Conservation (phyloP, 2,797 vertebrate species). For the Percopsis omiscomaycus region DNA sequence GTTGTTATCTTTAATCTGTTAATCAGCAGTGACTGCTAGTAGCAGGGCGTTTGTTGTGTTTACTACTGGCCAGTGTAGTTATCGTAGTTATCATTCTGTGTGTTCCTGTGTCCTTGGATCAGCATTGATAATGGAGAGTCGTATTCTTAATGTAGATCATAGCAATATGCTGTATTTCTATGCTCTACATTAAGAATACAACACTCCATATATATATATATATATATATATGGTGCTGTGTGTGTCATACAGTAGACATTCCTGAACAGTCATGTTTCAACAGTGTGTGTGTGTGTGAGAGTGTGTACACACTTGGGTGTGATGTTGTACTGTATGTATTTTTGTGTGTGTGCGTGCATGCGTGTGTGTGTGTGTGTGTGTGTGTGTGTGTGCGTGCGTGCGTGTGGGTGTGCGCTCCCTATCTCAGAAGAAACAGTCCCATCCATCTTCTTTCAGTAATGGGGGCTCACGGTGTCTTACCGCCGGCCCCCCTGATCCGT, state of each 20-base stretch:
- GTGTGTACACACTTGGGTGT: not conserved
- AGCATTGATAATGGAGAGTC: slow-evolving; percentile 22
- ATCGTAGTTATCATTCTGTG: slow-evolving; percentile 27
- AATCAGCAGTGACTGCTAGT: slow-evolving; percentile 4
- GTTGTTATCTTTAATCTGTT: too few species aligned
- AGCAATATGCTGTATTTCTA: slow-evolving; percentile 2
- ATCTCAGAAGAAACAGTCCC: slow-evolving; percentile 62
- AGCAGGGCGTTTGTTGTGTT: slow-evolving; percentile 43
- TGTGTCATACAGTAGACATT: slow-evolving; percentile 5
- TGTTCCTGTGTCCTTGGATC: slow-evolving; percentile 40
- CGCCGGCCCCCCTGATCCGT: slow-evolving; percentile 75
- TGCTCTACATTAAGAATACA: too few species aligned
- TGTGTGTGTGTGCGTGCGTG: slow-evolving; percentile 28
- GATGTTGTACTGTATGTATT: slow-evolving; percentile 32
- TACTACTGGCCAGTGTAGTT: slow-evolving; percentile 13
- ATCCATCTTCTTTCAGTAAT: slow-evolving; percentile 79
- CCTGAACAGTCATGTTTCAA: not conserved
- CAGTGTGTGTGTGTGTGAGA: slow-evolving; percentile 1
- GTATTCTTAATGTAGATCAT: slow-evolving; percentile 20
- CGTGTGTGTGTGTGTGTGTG: slow-evolving; percentile 39
- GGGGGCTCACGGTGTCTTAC: slow-evolving; percentile 72
- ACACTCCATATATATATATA: slow-evolving; percentile 3
- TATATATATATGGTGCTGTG: slow-evolving; percentile 16
- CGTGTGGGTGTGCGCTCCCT: slow-evolving; percentile 13
- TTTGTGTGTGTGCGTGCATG: slow-evolving; percentile 21